Conservation (phyloP, 2,797 vertebrate species). For the Acanthurus lineatus region DNA sequence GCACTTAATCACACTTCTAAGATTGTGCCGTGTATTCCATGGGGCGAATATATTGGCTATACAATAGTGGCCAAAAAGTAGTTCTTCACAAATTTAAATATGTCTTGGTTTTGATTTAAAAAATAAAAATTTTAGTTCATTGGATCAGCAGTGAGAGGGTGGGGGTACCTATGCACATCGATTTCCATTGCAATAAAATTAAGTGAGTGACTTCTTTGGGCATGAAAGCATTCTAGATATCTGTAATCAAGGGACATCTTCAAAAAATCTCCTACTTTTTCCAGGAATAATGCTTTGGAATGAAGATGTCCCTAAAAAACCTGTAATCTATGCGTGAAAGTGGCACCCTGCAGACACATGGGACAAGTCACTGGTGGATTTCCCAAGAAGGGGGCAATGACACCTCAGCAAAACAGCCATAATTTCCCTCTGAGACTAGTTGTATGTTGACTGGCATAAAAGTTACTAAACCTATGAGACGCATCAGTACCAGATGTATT, state of each 20-base stretch:
- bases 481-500: constrained; percentile 88
- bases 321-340: constrained; percentile 81
- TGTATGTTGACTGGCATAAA: constrained; percentile 82
- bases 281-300: constrained; percentile 87
- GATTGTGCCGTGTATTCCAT: constrained; percentile 76
- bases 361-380: constrained; percentile 77
- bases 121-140: constrained; percentile 62
- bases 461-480: constrained; percentile 84
- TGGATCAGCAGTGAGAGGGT: constrained; percentile 64
- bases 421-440: constrained; percentile 85
- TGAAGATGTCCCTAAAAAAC: constrained; percentile 84
- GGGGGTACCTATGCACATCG: constrained; percentile 75
- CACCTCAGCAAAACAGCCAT: constrained; percentile 81
- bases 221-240: constrained; percentile 81
- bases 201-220: constrained; percentile 86
- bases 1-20: constrained; percentile 80
- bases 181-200: constrained; percentile 79
- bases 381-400: constrained; percentile 70
- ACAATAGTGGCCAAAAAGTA: constrained; percentile 80
- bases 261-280: constrained; percentile 80
- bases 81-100: constrained; percentile 80
- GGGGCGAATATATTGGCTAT: constrained; percentile 78
- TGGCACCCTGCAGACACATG: constrained; percentile 84
- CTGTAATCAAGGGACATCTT: constrained; percentile 82
- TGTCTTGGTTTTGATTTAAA: constrained; percentile 74